Conservation (phyloP, 2,113 vertebrate species). For the Seriola rivoliana region DNA sequence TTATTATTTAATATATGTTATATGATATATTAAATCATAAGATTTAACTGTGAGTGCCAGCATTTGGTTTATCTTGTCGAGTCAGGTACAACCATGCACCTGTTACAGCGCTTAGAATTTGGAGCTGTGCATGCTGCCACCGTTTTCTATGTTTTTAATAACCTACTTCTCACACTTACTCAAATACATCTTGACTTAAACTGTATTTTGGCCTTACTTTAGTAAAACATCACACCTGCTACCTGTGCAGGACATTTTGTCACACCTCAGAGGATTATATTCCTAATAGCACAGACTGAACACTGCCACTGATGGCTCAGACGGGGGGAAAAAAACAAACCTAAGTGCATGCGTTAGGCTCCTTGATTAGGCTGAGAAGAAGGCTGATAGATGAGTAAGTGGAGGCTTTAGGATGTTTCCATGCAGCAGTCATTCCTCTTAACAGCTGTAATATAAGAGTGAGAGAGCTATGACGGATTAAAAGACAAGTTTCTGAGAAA, state of each 20-base stretch:
- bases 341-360: constrained; percentile 15
- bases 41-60: background rate
- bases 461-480: background rate
- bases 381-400: constrained; percentile 24
- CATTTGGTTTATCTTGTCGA: too few relatives aligned
- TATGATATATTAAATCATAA: too few relatives aligned
- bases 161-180: too few relatives aligned
- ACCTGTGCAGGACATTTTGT: background rate
- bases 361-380: constrained; percentile 32
- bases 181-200: too few relatives aligned
- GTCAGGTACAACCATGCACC: too few relatives aligned
- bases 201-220: background rate
- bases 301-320: constrained; percentile 15
- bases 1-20: too few relatives aligned
- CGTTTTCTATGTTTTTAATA: too few relatives aligned
- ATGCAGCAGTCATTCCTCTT: constrained; percentile 30
- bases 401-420: constrained; percentile 17
- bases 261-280: constrained; percentile 9
- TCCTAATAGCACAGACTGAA: constrained; percentile 14
- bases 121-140: too few relatives aligned
- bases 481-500: constrained; percentile 1
- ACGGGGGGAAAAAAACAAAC: background rate
- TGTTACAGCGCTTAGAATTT: too few relatives aligned
- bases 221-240: background rate
- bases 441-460: constrained; percentile 24